Base-by-base conservation (phyloP, 2,113 vertebrate species). In the Benitochromis conjunctus region DNA sequence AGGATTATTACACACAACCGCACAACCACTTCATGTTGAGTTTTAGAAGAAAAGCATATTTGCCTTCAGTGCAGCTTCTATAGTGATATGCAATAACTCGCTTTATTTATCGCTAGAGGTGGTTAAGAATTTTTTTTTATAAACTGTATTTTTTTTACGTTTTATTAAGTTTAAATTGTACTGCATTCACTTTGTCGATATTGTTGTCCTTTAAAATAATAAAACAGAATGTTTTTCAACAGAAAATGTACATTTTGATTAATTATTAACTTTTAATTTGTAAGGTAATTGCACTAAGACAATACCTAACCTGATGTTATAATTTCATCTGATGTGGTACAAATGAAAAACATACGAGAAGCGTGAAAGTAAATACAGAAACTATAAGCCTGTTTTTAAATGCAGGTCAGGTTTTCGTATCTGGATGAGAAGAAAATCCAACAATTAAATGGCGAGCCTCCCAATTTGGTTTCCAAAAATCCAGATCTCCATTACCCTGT, bases 151-250 rank as follows among this genome's bases (percentile, higher is more conserved):
- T 46, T 46, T 62, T 18, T 62, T n/a, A n/a, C 7, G 58, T 36
- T 62, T 62, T 62, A 62, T 62, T 62, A 62, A 62, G 18, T 12
- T 62, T 71, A 43, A 46, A 26, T 46, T 41, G 13, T 26, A 46
- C 5, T 71, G 13, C 3, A 46, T 26, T 71, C 21, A 6, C 7
- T 43, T 26, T 69, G 38, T 26, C 43, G 13, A 43, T 69, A 69
- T 21, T 1, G n/a, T 43, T 0, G 0, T 9, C 13, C 13, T 69
- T 43, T 1, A 1, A 46, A 41, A 7, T n/a, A 51, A 0, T 24
- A 16, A 71, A 71, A 26, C 38, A 24, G 1, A 26, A 46, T 71
- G 13, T 66, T 7, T 46, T 71, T 46, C 41, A 24, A 71, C 66
- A 71, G 41, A 46, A 71, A 0, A 9, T 26, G 21, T 71, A 26